phyloP scores from a whole-genome alignment of 2,888 invertebrate genomes.

The Priocnemis perturbator region DNA sequence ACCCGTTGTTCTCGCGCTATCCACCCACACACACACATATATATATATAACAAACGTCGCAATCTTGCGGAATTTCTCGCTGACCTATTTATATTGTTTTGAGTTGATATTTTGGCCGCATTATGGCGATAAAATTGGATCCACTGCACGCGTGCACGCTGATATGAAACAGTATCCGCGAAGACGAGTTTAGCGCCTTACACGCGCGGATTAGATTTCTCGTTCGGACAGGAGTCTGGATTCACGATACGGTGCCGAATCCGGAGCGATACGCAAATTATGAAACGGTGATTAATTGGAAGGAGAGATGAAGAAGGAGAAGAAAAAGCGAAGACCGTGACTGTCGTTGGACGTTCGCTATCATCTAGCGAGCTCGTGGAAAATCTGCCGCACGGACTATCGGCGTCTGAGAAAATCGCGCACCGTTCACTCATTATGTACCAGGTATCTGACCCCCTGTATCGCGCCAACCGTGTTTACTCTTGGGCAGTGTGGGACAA shows the following conservation, averaged over 20 bases:
- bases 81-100: constrained; percentile 27
- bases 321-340: too few relatives aligned
- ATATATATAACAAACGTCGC: too few relatives aligned
- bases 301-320: too few relatives aligned
- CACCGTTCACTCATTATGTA: constrained; percentile 16
- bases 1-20: too few relatives aligned
- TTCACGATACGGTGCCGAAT: constrained; percentile 11
- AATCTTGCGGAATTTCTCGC: neutral
- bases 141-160: constrained; percentile 21
- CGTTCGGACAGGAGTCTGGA: neutral
- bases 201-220: constrained; percentile 9
- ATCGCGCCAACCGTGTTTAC: constrained; percentile 18
- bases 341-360: too few relatives aligned
- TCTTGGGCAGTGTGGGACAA: constrained; percentile 34
- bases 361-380: too few relatives aligned
- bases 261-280: neutral
- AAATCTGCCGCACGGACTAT: too few relatives aligned
- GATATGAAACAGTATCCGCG: constrained; percentile 29
- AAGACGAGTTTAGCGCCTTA: constrained; percentile 14
- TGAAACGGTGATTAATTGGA: too few relatives aligned
- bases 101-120: constrained; percentile 22
- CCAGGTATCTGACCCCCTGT: constrained; percentile 28
- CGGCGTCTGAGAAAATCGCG: too few relatives aligned
- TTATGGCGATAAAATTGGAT: constrained; percentile 32
- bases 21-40: too few relatives aligned